Conservation (phyloP, 2,888 invertebrate species). For the Hydrotaea diabolus region DNA sequence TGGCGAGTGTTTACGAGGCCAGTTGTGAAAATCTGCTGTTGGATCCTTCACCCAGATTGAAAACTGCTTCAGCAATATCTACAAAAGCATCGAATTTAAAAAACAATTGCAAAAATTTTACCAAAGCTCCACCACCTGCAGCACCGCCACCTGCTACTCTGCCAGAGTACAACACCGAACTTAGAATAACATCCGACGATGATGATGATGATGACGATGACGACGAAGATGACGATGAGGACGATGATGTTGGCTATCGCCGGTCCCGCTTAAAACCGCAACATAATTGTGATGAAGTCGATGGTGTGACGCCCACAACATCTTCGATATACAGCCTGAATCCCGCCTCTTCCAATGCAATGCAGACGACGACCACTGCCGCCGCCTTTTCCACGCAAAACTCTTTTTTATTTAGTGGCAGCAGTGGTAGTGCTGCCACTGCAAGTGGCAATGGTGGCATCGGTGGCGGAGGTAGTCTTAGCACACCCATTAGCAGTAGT, state of each 20-base stretch:
- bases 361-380: constrained; percentile 26
- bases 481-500: constrained; percentile 62
- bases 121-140: constrained; percentile 54
- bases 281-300: constrained; percentile 53
- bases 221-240: constrained; percentile 58
- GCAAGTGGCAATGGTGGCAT: not conserved
- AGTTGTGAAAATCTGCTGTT: constrained; percentile 81
- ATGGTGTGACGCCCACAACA: constrained; percentile 50
- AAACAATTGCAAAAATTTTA: constrained; percentile 53
- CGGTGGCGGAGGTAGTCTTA: constrained; percentile 42
- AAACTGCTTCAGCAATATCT: constrained; percentile 43
- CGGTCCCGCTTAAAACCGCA: constrained; percentile 44
- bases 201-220: constrained; percentile 63
- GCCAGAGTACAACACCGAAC: constrained; percentile 67
- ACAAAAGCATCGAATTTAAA: constrained; percentile 49
- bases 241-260: constrained; percentile 60
- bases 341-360: constrained; percentile 58
- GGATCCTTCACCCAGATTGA: constrained; percentile 72
- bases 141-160: constrained; percentile 48
- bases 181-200: constrained; percentile 72
- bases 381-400: constrained; percentile 48
- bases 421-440: constrained; percentile 21
- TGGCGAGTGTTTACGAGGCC: constrained; percentile 81
- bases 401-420: constrained; percentile 25
- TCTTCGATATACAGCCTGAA: constrained; percentile 50